Evolutionary conservation across 1,140 invertebrate genomes (phyloP).

Genomic region (Lucilia cuprina): DNA sequence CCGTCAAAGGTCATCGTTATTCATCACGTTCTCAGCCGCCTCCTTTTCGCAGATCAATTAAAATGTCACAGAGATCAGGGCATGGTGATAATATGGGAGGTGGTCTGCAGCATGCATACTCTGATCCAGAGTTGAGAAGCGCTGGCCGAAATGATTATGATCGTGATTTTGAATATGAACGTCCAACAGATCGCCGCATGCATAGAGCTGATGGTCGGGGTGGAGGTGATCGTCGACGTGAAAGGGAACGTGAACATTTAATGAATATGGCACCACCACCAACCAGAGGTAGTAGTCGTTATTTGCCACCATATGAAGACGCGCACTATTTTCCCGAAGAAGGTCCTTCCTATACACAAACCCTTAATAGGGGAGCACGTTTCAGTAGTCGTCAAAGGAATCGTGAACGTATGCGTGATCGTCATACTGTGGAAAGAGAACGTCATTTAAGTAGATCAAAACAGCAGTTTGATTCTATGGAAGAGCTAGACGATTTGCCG

Average conservation of each 20-base stretch:
- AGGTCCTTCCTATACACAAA: constrained; percentile 43
- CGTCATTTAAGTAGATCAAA: constrained; percentile 48
- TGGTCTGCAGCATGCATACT: constrained; percentile 65
- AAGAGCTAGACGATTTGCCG: constrained; percentile 16
- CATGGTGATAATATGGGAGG: constrained; percentile 63
- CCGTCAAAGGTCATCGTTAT: constrained; percentile 46
- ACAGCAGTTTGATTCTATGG: constrained; percentile 50
- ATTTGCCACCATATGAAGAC: constrained; percentile 48
- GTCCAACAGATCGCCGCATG: neutral
- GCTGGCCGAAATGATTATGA: constrained; percentile 57
- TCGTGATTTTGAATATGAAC: constrained; percentile 46
- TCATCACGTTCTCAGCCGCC: constrained; percentile 62
- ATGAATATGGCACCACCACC: neutral
- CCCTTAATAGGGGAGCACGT: constrained; percentile 64
- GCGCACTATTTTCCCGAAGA: constrained; percentile 49
- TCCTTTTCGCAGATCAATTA: constrained; percentile 66
- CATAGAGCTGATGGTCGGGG: constrained; percentile 41
- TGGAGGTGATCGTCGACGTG: constrained; percentile 43
- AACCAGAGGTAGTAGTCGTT: neutral
- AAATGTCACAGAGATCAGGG: constrained; percentile 74
- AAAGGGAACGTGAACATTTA: constrained; percentile 33
- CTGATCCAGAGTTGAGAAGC: constrained; percentile 64
- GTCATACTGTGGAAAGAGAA: constrained; percentile 60
- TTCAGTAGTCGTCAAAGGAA: constrained; percentile 62
- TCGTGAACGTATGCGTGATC: constrained; percentile 53